Evolutionary conservation across 2,113 vertebrate species (phyloP).

Genomic region (Saguinus imperator): DNA sequence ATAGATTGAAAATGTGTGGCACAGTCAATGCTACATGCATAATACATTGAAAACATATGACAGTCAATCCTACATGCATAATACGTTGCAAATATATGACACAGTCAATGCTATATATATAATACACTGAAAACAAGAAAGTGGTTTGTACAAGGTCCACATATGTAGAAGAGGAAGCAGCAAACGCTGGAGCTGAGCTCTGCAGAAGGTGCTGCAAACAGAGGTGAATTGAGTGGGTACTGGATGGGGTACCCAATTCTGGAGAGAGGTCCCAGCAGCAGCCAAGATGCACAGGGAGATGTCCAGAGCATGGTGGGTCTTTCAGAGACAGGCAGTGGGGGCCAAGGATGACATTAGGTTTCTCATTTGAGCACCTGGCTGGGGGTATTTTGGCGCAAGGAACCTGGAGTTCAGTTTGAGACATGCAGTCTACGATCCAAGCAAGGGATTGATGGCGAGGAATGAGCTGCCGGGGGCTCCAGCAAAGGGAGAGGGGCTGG

Average conservation of each 20-base stretch:
- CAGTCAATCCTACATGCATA: too few relatives aligned
- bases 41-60: too few relatives aligned
- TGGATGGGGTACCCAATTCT: rapidly evolving
- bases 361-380: neutral
- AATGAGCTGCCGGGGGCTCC: neutral
- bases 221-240: too few relatives aligned
- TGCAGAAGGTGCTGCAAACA: neutral
- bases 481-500: neutral
- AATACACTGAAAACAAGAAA: neutral
- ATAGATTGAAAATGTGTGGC: too few relatives aligned
- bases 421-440: neutral
- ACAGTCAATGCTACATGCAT: too few relatives aligned
- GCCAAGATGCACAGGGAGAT: neutral
- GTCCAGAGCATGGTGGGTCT: rapidly evolving
- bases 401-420: neutral
- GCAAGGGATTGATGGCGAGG: neutral
- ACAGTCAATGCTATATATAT: neutral
- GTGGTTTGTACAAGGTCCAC: neutral
- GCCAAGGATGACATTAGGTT: rapidly evolving
- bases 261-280: neutral
- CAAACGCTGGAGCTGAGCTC: rapidly evolving
- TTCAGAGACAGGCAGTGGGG: neutral
- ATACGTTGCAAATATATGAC: neutral
- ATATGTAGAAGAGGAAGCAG: neutral
- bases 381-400: neutral